These are phyloP conservation scores for Philopedon plagiatum DNA, from an alignment of 2,888 invertebrate genomes.

Conservation along the genomic window DNA sequence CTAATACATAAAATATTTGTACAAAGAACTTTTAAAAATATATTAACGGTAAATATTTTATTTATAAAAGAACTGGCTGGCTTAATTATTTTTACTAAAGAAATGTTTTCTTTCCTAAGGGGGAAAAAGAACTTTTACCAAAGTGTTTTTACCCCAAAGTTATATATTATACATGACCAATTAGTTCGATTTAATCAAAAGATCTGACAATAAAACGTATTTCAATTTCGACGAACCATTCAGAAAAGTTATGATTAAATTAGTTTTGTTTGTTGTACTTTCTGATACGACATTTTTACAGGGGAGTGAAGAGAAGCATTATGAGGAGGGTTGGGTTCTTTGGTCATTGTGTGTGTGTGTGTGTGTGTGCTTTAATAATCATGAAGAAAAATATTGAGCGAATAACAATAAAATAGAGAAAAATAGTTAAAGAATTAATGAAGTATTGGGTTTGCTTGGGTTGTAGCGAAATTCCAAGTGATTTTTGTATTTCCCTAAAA, in stretches of 20 bases:
- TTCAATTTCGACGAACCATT: slow-evolving; percentile 22
- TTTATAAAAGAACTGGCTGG: background rate
- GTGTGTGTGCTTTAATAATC: no score
- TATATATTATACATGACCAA: slow-evolving; percentile 42
- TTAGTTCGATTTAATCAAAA: slow-evolving; percentile 35
- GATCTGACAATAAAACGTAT: slow-evolving; percentile 21
- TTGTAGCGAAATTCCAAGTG: no score
- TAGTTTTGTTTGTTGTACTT: slow-evolving; percentile 20
- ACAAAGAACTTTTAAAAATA: no score
- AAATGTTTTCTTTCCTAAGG: background rate
- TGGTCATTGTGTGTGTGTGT: no score
- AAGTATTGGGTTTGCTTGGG: no score
- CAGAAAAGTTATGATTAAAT: slow-evolving; percentile 31
- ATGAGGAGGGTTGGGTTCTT: no score
- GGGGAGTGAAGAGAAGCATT: background rate
- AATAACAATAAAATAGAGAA: no score
- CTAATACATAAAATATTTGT: no score
- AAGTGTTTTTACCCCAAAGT: slow-evolving; percentile 23
- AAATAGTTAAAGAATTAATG: no score
- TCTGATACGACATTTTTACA: slow-evolving; percentile 8
- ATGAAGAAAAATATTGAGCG: no score
- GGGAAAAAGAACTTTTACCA: background rate
- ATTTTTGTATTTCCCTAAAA: no score
- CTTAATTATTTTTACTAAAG: background rate
- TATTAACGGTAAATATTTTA: no score